phyloP scores from a whole-genome alignment of 2,888 invertebrate genomes.

The Calameuta filiformis region DNA sequence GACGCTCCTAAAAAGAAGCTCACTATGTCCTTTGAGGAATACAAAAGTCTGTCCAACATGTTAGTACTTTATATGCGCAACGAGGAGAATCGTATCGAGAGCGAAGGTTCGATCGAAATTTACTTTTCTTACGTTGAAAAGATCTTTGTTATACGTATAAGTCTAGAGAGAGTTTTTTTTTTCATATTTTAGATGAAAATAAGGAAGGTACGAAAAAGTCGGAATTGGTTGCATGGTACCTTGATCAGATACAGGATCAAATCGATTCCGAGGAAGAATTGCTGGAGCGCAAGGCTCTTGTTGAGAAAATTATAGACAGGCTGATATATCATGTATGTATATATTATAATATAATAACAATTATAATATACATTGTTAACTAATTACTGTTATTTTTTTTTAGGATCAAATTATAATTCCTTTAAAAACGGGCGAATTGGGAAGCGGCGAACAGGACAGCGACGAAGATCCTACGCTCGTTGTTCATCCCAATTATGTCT shows the following conservation, averaged over 20 bases:
- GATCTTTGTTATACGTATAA: slow-evolving; percentile 12
- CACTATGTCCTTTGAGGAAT: slow-evolving; percentile 91
- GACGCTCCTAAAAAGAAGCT: slow-evolving; percentile 77
- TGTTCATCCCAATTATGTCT: slow-evolving; percentile 96
- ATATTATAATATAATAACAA: slow-evolving; percentile 2
- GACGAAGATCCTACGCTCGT: slow-evolving; percentile 88
- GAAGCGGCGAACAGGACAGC: slow-evolving; percentile 68
- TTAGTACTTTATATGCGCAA: slow-evolving; percentile 89
- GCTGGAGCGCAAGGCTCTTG: slow-evolving; percentile 85
- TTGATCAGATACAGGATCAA: slow-evolving; percentile 86
- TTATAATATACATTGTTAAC: slow-evolving; percentile 10
- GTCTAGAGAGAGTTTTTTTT: background rate
- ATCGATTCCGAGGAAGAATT: slow-evolving; percentile 94
- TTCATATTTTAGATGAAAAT: slow-evolving; percentile 16
- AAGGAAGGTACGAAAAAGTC: slow-evolving; percentile 80
- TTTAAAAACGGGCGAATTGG: slow-evolving; percentile 71
- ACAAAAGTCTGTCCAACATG: slow-evolving; percentile 92
- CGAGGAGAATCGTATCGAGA: slow-evolving; percentile 80
- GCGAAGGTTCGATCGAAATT: slow-evolving; percentile 65
- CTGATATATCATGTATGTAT: slow-evolving; percentile 83
- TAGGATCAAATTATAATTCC: slow-evolving; percentile 89
- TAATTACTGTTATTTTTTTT: slow-evolving; percentile 43
- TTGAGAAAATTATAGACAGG: slow-evolving; percentile 94
- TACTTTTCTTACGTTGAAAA: slow-evolving; percentile 1
- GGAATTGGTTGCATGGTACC: slow-evolving; percentile 93